Evolutionary conservation across 2,888 invertebrate genomes (phyloP).

Genomic region (Tenodera sinensis): DNA sequence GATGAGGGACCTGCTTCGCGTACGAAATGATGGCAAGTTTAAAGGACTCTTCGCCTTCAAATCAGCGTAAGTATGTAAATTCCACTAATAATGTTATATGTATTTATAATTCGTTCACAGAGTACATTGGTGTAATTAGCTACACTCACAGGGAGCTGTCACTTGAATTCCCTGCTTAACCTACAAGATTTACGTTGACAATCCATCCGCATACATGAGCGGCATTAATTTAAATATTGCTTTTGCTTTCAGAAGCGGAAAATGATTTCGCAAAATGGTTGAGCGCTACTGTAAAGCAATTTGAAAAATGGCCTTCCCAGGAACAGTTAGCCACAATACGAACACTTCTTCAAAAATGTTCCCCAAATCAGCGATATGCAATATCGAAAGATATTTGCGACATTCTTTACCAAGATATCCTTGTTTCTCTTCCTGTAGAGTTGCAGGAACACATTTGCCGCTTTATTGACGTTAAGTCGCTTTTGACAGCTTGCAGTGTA

Average conservation of each 20-base stretch:
- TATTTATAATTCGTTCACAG: background rate
- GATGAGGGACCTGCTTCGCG: background rate
- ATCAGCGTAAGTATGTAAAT: background rate
- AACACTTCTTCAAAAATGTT: background rate
- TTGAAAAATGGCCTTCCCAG: background rate
- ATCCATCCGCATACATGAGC: too few relatives aligned
- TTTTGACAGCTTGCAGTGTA: conserved; percentile 23
- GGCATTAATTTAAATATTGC: background rate
- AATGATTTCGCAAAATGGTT: conserved; percentile 7
- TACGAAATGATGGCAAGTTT: background rate
- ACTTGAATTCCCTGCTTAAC: background rate
- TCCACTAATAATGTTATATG: background rate
- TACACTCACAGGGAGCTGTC: background rate
- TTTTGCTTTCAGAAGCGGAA: background rate
- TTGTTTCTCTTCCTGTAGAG: conserved; percentile 25
- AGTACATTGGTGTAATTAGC: too few relatives aligned
- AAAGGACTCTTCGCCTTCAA: background rate
- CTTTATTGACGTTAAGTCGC: conserved; percentile 23
- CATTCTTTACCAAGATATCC: conserved; percentile 20
- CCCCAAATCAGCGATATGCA: background rate
- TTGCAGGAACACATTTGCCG: conserved; percentile 25
- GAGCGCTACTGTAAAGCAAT: background rate
- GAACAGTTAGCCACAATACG: background rate
- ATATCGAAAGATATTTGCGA: background rate
- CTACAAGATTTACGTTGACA: background rate